Evolutionary conservation across 2,888 invertebrate species (phyloP), one percentile per base, ranked within the genome.

Genomic region (Smittia sp.): DNA sequence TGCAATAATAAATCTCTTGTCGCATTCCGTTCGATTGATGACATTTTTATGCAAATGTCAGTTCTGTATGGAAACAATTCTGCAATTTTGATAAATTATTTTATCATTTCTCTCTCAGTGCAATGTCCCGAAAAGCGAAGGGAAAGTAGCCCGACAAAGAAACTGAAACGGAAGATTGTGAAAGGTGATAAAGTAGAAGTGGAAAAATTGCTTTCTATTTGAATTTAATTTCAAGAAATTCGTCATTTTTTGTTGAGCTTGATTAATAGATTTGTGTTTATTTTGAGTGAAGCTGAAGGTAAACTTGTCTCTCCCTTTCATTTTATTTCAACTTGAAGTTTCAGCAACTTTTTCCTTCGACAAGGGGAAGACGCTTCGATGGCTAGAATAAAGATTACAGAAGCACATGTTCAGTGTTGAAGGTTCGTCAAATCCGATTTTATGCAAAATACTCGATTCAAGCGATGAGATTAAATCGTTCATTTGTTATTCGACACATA

Each of bases 41-140:
- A 73, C 73, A 65, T 73, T 73, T 73, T 73, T 73, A 73, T 73
- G 73, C 65, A 73, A 73, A 73, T 73, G 32, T 24, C 38, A n/a
- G 25, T 11, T 38, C 20, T 72, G 72, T 72, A 72, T 72, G 72
- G 72, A 58, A 72, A 72, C 72, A 72, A 62, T 62, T 41, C 27
- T 63, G 46, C 39, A 39, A 65, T 41, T n/a, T 73, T 73, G 73
- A 73, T 63, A 65, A 73, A 73, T 73, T 73, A 73, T 73, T 73
- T 73, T 63, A 65, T 73, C 73, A 63, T 73, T 72, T 62, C 13
- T 72, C 54, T 54, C 52, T n/a, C 22, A n/a, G n/a, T n/a, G n/a
- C n/a, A n/a, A n/a, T 63, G 20, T 22, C 58, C 22, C 27, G n/a
- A 66, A 18, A 66, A 32, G 25, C 18, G 25, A 27, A 25, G 32